These are phyloP conservation scores for Momotus momota DNA, from an alignment of 2,797 vertebrate genomes.

Conservation along the genomic window DNA sequence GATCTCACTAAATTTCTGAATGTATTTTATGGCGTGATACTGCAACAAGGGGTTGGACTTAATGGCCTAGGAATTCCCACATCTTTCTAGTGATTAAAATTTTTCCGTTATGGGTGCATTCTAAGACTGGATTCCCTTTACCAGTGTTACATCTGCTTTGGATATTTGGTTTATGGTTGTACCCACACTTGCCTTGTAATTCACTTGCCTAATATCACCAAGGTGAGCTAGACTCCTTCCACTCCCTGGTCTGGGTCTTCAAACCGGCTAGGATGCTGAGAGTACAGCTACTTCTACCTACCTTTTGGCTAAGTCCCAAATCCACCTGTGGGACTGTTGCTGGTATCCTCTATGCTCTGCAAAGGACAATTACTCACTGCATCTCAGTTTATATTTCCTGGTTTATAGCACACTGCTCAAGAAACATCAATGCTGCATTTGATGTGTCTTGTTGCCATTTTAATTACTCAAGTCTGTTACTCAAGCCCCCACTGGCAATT, in stretches of 20 bases:
- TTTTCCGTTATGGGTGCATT: neutral
- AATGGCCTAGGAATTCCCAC: neutral
- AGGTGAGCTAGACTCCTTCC: neutral
- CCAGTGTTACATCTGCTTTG: neutral
- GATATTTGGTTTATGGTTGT: neutral
- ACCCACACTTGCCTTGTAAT: neutral
- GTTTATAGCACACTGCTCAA: neutral
- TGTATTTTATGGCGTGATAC: neutral
- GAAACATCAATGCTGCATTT: neutral
- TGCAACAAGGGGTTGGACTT: neutral
- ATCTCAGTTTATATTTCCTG: neutral
- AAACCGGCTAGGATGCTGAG: neutral
- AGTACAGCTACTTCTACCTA: neutral
- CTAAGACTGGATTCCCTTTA: neutral
- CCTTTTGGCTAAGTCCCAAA: neutral
- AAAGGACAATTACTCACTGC: neutral
- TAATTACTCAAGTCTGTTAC: too few relatives aligned
- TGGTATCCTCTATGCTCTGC: neutral
- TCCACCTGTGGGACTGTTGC: neutral
- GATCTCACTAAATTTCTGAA: neutral
- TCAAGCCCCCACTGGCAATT: too few relatives aligned
- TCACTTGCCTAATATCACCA: neutral
- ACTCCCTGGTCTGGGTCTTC: neutral
- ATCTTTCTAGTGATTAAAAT: neutral
- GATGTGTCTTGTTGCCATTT: neutral